Conservation (phyloP, 2,797 vertebrate genomes). For the Rhinichthys osculus region DNA sequence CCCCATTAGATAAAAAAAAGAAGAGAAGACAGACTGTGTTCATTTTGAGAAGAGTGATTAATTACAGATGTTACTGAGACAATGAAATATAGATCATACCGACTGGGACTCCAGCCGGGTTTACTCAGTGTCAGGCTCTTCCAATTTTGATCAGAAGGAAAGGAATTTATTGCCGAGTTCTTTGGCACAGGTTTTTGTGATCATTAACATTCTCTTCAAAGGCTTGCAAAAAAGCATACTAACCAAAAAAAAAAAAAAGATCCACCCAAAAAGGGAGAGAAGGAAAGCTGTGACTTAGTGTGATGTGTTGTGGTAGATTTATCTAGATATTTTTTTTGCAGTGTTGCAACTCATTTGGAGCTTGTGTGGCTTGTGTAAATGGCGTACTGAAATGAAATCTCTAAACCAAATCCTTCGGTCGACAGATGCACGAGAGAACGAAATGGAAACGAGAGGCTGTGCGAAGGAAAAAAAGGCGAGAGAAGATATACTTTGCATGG, state of each 20-base stretch:
- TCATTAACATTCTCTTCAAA: slow-evolving; percentile 46
- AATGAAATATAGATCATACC: slow-evolving; percentile 60
- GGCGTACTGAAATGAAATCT: slow-evolving; percentile 18
- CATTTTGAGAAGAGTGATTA: slow-evolving; percentile 57
- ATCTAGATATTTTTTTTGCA: slow-evolving; percentile 32
- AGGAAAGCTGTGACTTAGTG: slow-evolving; percentile 1
- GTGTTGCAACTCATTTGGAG: slow-evolving; percentile 26
- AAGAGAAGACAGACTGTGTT: slow-evolving; percentile 48
- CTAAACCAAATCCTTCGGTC: slow-evolving; percentile 21
- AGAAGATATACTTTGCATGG: slow-evolving; percentile 35
- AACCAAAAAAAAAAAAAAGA: background rate
- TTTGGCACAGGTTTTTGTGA: slow-evolving; percentile 42
- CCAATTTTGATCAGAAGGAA: slow-evolving; percentile 54
- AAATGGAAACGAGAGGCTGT: slow-evolving; percentile 29
- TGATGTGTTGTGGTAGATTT: slow-evolving; percentile 28
- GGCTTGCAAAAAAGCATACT: slow-evolving; percentile 3
- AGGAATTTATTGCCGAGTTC: slow-evolving; percentile 19
- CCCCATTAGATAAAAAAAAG: slow-evolving; percentile 57
- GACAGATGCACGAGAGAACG: slow-evolving; percentile 22
- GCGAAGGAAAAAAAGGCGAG: slow-evolving; percentile 15
- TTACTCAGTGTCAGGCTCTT: slow-evolving; percentile 51
- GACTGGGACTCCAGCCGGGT: slow-evolving; percentile 50
- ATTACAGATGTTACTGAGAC: slow-evolving; percentile 60
- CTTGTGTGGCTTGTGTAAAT: slow-evolving; percentile 30
- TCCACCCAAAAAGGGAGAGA: background rate